Evolutionary conservation across 2,113 vertebrate genomes (phyloP), one percentile per base, ranked within the genome.

Genomic region (Leuciscus idus): DNA sequence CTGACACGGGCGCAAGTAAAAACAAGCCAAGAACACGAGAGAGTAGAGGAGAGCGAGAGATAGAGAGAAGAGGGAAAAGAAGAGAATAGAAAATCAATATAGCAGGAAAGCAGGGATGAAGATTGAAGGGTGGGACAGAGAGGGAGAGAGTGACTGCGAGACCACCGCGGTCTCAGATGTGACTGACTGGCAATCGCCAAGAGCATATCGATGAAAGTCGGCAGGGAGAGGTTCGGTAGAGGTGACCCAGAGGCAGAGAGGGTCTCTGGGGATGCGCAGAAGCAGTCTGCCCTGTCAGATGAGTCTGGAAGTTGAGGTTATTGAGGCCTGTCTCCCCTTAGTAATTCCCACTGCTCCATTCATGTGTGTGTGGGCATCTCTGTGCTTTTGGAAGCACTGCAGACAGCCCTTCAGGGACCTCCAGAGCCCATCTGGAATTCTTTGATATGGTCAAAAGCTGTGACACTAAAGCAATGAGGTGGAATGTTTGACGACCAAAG

Each of bases 41-140:
- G 50, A 57, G 26, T 43, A 84, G 52, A 87, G 78, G 88, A 86
- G 87, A 81, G 88, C 46, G 87, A 87, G 89, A 84, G 92, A 91
- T 50, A 77, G 75, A 79, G 77, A 79, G 59, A 36, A 87, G 86
- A 83, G 81, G 68, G 81, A 64, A 68, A 82, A 89, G 85, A 88
- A 87, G 86, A 92, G 92, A 92, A 93, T 92, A 91, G 91, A 93
- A 92, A 94, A 94, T 94, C 94, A 88, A 94, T 94, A 93, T 87
- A 89, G 84, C 76, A 61, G 89, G 84, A 89, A 78, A 79, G 87
- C 89, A 84, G 86, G 90, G 91, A 94, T 92, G 92, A 92, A 93
- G 93, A 92, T 92, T 93, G 92, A 92, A 92, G 90, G 93, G 88
- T 91, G 90, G 91, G 88, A 90, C 85, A 90, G 90, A 90, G 86